Conservation (phyloP, 2,113 vertebrate genomes). For the Calidris pugnax region DNA sequence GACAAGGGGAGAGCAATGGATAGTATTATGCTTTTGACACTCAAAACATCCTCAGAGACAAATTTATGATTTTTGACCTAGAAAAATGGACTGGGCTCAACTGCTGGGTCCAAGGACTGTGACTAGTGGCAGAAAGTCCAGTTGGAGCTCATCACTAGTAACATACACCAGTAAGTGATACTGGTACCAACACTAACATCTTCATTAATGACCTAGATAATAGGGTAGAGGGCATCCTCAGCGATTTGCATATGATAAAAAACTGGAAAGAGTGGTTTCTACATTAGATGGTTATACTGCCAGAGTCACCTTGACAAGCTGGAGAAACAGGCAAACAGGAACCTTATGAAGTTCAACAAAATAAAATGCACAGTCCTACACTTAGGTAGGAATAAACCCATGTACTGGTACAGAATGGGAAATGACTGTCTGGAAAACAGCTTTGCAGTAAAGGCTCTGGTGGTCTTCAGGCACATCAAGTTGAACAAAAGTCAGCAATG, state of each 20-base stretch:
- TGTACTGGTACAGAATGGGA: background rate
- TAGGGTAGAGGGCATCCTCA: background rate
- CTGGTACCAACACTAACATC: background rate
- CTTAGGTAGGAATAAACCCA: background rate
- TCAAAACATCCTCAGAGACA: background rate
- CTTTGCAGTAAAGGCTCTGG: background rate
- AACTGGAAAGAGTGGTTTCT: background rate
- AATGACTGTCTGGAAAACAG: background rate
- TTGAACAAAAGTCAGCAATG: background rate
- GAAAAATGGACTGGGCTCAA: background rate
- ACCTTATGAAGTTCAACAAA: background rate
- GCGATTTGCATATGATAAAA: background rate
- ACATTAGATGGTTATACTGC: background rate
- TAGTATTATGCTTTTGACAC: background rate
- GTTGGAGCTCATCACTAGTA: background rate
- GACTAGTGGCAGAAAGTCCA: background rate
- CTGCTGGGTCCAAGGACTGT: background rate
- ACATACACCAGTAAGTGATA: background rate
- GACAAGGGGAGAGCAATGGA: background rate
- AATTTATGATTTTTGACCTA: background rate
- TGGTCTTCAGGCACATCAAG: background rate
- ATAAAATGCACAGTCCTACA: background rate
- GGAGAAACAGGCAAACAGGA: background rate
- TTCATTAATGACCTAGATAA: background rate
- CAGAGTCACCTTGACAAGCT: background rate